These are phyloP conservation scores for Diorhabda elongata DNA, from an alignment of 1,140 invertebrate species.

Conservation along the genomic window DNA sequence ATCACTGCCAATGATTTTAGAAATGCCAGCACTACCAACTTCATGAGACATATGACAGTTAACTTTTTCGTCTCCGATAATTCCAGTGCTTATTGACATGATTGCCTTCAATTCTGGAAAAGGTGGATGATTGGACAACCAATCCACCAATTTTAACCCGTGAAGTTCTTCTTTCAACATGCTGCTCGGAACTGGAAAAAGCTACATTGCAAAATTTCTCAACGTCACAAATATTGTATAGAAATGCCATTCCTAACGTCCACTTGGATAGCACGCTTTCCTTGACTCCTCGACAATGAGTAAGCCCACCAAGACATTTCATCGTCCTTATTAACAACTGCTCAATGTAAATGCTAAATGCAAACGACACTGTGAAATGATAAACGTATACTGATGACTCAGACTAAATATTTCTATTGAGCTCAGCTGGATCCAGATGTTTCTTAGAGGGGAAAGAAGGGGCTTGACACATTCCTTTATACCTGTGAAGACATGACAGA, in stretches of 20 bases:
- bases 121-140: background rate
- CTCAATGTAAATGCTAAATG: background rate
- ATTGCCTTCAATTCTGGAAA: background rate
- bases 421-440: background rate
- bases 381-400: too few species aligned
- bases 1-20: background rate
- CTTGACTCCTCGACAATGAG: background rate
- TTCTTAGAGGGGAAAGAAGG: background rate
- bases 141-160: background rate
- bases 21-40: background rate
- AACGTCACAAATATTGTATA: slow-evolving; percentile 3
- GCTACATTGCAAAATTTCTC: slow-evolving; percentile 10
- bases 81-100: background rate
- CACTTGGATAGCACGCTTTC: slow-evolving; percentile 12
- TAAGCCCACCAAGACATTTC: slow-evolving; percentile 5
- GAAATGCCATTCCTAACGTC: slow-evolving; percentile 8
- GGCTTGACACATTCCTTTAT: background rate
- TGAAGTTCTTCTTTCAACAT: background rate
- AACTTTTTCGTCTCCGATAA: background rate
- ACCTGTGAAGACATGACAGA: background rate
- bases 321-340: slow-evolving; percentile 5
- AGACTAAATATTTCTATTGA: too few species aligned
- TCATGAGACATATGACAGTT: background rate
- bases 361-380: too few species aligned
- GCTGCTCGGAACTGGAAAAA: slow-evolving; percentile 7